These are phyloP conservation scores for Ochotona princeps DNA, from an alignment of 2,113 vertebrate genomes.

Conservation along the genomic window DNA sequence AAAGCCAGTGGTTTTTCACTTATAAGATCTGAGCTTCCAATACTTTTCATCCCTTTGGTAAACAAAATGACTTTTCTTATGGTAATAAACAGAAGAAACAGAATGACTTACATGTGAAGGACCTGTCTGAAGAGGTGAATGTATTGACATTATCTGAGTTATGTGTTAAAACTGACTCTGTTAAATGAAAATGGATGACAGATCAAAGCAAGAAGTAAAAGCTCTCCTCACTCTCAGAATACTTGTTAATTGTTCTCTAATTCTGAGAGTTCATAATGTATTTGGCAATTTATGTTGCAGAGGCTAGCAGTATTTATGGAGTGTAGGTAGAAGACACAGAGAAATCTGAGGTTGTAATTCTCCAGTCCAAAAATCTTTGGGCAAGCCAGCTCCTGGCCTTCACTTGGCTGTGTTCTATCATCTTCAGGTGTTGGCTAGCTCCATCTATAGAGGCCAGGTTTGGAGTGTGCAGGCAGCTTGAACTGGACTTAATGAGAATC, in stretches of 20 bases:
- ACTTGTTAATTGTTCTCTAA: constrained; percentile 63
- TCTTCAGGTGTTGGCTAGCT: not conserved
- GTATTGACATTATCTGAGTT: constrained; percentile 70
- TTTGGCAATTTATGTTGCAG: not conserved
- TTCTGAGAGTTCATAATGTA: constrained; percentile 61
- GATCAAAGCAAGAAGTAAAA: constrained; percentile 66
- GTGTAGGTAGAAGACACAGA: not conserved
- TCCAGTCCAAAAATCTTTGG: not conserved
- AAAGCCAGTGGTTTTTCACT: constrained; percentile 62
- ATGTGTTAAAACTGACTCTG: constrained; percentile 75
- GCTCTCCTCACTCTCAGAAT: constrained; percentile 51
- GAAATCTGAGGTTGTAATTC: not conserved
- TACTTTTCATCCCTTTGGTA: constrained; percentile 51
- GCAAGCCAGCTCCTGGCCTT: not conserved
- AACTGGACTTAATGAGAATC: not conserved
- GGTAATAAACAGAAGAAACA: constrained; percentile 59
- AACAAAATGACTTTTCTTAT: constrained; percentile 76
- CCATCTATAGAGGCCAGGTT: not conserved
- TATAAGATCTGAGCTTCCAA: not conserved
- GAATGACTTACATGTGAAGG: constrained; percentile 69
- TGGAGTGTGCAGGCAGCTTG: constrained; percentile 83
- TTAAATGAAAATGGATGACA: constrained; percentile 79
- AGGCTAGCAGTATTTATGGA: not conserved
- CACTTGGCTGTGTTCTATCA: not conserved
- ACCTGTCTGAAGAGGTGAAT: constrained; percentile 61